These are phyloP conservation scores for Thereva unica DNA, from an alignment of 2,888 invertebrate species.

Conservation along the genomic window DNA sequence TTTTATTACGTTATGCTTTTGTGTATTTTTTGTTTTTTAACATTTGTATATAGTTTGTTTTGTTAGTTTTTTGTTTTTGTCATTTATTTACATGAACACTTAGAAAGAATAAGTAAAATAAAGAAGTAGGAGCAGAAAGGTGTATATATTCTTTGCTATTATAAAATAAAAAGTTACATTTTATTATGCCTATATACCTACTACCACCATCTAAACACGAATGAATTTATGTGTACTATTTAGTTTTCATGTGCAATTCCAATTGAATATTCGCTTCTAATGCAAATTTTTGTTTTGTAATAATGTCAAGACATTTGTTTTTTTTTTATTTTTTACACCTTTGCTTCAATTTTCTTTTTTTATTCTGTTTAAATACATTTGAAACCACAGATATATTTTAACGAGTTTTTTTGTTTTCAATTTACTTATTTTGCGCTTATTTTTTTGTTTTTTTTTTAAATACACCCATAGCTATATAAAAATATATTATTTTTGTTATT, in stretches of 20 bases:
- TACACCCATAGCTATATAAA: slow-evolving; percentile 38
- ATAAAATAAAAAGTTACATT: slow-evolving; percentile 18
- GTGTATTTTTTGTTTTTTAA: neutral
- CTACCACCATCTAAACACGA: neutral
- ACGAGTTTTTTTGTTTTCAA: slow-evolving; percentile 44
- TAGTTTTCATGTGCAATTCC: slow-evolving; percentile 27
- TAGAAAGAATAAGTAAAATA: neutral
- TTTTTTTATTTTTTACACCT: slow-evolving; percentile 15
- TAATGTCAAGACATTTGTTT: slow-evolving; percentile 16
- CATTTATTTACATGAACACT: slow-evolving; percentile 6
- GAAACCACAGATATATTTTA: slow-evolving; percentile 47
- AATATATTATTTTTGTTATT: slow-evolving; percentile 37
- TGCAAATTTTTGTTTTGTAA: slow-evolving; percentile 24
- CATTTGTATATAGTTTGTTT: slow-evolving; percentile 3
- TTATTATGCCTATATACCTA: slow-evolving; percentile 25
- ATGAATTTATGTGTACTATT: slow-evolving; percentile 10
- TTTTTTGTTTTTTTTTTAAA: slow-evolving; percentile 24
- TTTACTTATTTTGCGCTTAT: slow-evolving; percentile 36
- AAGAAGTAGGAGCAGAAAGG: slow-evolving; percentile 3
- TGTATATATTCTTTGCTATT: slow-evolving; percentile 4
- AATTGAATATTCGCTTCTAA: slow-evolving; percentile 25
- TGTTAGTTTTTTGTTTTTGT: slow-evolving; percentile 1
- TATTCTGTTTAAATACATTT: slow-evolving; percentile 37
- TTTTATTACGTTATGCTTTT: too few relatives aligned
- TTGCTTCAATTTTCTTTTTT: slow-evolving; percentile 23